Conservation (phyloP, 2,888 invertebrate species). For the Sthenelais limicola region DNA sequence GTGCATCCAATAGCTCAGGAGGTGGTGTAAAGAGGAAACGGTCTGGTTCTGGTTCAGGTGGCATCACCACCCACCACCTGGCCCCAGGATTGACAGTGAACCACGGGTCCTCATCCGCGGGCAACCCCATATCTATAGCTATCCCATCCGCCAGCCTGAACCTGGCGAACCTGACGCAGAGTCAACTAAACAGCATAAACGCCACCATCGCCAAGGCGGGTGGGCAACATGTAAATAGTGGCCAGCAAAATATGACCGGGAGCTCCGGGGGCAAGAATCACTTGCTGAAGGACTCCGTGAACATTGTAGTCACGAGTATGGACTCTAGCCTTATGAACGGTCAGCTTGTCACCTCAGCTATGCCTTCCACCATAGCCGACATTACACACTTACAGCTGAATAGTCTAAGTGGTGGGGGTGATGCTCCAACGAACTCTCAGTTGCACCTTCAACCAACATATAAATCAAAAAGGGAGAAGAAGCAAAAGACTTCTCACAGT, state of each 20-base stretch:
- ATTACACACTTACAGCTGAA: constrained; percentile 33
- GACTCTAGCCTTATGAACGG: constrained; percentile 38
- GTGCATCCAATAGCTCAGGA: constrained; percentile 3
- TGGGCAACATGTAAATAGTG: not conserved
- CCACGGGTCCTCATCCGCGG: not conserved
- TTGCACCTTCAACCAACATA: not conserved
- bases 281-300: constrained; percentile 37
- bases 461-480: constrained; percentile 10
- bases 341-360: constrained; percentile 24
- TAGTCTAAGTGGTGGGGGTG: constrained; percentile 23
- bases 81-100: constrained; percentile 28
- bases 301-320: constrained; percentile 37
- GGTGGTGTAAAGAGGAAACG: constrained; percentile 33
- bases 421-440: constrained; percentile 10
- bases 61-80: not conserved
- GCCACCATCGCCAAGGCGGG: constrained; percentile 3
- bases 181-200: constrained; percentile 20
- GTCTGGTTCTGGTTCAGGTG: constrained; percentile 29
- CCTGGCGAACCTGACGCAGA: constrained; percentile 14
- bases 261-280: constrained; percentile 15
- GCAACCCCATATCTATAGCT: constrained; percentile 40
- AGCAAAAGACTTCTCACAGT: not conserved
- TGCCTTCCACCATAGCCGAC: constrained; percentile 35
- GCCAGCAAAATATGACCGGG: not conserved
- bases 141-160: constrained; percentile 40